Evolutionary conservation across 1,140 invertebrate species (phyloP).

Genomic region (Pantala flavescens): DNA sequence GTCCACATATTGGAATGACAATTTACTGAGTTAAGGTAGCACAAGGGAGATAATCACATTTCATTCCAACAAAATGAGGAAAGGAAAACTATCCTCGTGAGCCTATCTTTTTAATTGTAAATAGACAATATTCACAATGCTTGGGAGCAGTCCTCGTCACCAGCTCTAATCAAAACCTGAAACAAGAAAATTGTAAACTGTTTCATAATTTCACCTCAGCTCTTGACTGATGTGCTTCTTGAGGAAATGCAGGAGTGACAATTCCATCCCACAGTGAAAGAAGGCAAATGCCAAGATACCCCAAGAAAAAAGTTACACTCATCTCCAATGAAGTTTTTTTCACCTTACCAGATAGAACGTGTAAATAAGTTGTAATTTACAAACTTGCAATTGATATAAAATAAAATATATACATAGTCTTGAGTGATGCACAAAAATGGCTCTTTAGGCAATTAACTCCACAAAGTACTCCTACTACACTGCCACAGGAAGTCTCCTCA

Average conservation of each 20-base stretch:
- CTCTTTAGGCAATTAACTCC: not conserved
- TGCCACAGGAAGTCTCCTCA: not conserved
- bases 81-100: too few species aligned
- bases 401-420: slow-evolving; percentile 5
- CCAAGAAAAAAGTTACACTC: not conserved
- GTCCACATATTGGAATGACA: too few species aligned
- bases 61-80: too few species aligned
- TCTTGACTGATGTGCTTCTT: not conserved
- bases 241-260: not conserved
- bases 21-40: too few species aligned
- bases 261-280: not conserved
- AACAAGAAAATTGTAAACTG: too few species aligned
- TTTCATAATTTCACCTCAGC: too few species aligned
- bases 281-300: not conserved
- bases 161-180: too few species aligned
- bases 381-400: not conserved
- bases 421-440: slow-evolving; percentile 1
- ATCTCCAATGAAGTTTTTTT: not conserved
- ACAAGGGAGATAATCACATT: too few species aligned
- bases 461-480: not conserved
- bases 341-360: not conserved
- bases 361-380: not conserved
- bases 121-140: too few species aligned
- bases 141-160: too few species aligned
- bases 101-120: too few species aligned